phyloP scores from a whole-genome alignment of 1,140 invertebrate genomes.

The Helicoverpa armigera region DNA sequence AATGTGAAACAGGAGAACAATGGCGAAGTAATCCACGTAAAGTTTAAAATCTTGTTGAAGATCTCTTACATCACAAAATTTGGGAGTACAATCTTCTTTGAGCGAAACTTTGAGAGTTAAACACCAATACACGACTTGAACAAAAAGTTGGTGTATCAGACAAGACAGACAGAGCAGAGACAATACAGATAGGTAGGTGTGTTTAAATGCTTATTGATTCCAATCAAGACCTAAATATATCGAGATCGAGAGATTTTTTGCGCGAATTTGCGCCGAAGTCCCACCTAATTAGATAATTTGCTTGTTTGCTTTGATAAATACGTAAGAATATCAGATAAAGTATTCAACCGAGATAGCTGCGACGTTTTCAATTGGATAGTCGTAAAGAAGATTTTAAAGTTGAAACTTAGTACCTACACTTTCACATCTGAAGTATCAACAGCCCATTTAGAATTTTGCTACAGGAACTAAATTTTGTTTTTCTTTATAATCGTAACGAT shows the following conservation, averaged over 20 bases:
- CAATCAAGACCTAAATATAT: too few species aligned
- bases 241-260: too few species aligned
- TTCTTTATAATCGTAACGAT: too few species aligned
- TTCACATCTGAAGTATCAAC: too few species aligned
- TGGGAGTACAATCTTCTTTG: background rate
- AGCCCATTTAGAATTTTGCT: too few species aligned
- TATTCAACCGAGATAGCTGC: background rate
- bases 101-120: slow-evolving; percentile 16
- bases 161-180: background rate
- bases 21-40: slow-evolving; percentile 6
- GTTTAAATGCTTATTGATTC: too few species aligned
- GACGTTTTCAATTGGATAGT: background rate
- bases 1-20: background rate
- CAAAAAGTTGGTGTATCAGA: background rate
- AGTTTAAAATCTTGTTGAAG: slow-evolving; percentile 21
- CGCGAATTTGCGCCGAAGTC: too few species aligned
- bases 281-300: background rate
- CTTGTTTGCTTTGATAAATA: background rate
- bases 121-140: background rate
- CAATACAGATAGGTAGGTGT: background rate
- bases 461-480: too few species aligned
- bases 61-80: slow-evolving; percentile 9
- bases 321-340: background rate
- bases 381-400: background rate
- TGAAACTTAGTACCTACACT: too few species aligned